Evolutionary conservation across 2,113 vertebrate species (phyloP), one percentile per base, ranked within the genome.

Genomic region (Isichthys henryi): DNA sequence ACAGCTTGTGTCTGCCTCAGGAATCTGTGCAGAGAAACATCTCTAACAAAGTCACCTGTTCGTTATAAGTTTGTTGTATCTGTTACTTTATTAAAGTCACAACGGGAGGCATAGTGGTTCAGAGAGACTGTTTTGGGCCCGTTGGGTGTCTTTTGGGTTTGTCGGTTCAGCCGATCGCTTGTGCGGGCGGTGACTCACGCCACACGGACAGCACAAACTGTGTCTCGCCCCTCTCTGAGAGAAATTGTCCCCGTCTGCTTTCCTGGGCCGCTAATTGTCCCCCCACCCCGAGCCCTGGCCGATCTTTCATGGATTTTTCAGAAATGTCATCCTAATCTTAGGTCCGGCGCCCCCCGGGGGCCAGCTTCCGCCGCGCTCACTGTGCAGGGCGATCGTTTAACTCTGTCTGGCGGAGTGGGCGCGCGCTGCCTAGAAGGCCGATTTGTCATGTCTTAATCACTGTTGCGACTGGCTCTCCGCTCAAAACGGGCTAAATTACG

Each of bases 311-410:
- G 84, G 92, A 94, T 94, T 93, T 94, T 92, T 86, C 91, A 19
- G 23, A 94, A 94, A 93, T 94, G 92, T 94, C 93, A 94, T 90
- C 89, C 66, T 88, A 91, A 91, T 92, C 91, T 91, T 89, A 89
- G 89, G 89, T 58, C 86, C 62, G 45, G 35, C 77, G 8, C 27
- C 50, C 74, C 86, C 82, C 49, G 43, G 52, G 82, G 49, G 46
- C 53, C 90, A 52, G 23, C 49, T 58, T 48, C 74, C 48, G 27
- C 66, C 84, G 27, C 8, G 6, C 9, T 88, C 46, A 87, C 43
- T 85, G 17, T 10, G 50, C 43, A 43, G 21, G 62, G 35, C 2
- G 74, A 80, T 80, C 74, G 17, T 80, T 80, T 80, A 39, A 80
- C 35, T 17, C 74, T 80, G 74, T 80, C 74, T 80, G 74, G 35